Conservation (phyloP, 2,113 vertebrate genomes). For the Xenopus laevis region DNA sequence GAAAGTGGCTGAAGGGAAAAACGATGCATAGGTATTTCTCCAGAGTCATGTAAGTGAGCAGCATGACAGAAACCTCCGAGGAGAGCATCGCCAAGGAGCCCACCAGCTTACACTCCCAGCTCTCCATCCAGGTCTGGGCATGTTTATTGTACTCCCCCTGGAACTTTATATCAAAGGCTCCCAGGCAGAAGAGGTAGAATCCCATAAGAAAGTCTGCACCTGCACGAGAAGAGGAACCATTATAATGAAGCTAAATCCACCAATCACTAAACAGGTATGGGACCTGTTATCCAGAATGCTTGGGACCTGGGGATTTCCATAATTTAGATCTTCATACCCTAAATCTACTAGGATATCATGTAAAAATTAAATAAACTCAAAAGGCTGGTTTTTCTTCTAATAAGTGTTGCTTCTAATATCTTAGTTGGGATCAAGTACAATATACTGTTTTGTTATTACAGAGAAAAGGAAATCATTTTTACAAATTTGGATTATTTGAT, state of each 20-base stretch:
- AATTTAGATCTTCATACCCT: too few relatives aligned
- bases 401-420: too few relatives aligned
- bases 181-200: conserved; percentile 62
- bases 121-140: conserved; percentile 62
- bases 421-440: too few relatives aligned
- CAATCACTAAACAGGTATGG: not conserved
- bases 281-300: too few relatives aligned
- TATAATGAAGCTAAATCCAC: not conserved
- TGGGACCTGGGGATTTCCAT: too few relatives aligned
- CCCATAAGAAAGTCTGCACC: conserved; percentile 65
- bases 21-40: conserved; percentile 64
- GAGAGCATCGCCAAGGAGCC: conserved; percentile 64
- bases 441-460: too few relatives aligned
- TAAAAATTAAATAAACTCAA: too few relatives aligned
- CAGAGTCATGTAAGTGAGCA: conserved; percentile 63
- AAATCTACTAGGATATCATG: too few relatives aligned
- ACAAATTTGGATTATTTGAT: too few relatives aligned
- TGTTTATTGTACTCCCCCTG: conserved; percentile 63
- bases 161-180: conserved; percentile 61
- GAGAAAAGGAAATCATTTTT: too few relatives aligned
- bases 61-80: conserved; percentile 61
- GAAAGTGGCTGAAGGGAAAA: conserved; percentile 60
- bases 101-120: conserved; percentile 61
- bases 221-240: conserved; percentile 18
- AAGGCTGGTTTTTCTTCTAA: too few relatives aligned